phyloP scores from a whole-genome alignment of 2,888 invertebrate genomes.

The Chrysolina oricalcia region DNA sequence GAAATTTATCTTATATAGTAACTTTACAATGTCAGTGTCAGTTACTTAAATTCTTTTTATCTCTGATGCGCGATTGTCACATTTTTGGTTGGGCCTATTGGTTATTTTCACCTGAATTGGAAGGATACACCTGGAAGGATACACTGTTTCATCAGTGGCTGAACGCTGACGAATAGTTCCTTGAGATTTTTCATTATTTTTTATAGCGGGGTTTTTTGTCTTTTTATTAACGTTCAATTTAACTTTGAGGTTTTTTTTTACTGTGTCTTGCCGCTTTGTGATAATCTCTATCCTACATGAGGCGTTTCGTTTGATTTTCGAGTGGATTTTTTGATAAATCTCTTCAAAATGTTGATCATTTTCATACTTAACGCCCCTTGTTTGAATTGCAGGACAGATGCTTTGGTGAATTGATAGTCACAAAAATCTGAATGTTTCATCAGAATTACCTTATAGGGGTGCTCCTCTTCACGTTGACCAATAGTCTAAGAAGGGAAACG shows the following conservation, averaged over 20 bases:
- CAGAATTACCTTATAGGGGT: conserved; percentile 24
- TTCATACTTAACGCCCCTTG: conserved; percentile 8
- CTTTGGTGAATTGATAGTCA: conserved; percentile 10
- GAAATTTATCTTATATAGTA: too few species aligned
- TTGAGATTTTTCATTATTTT: conserved; percentile 15
- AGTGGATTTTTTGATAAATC: conserved; percentile 11
- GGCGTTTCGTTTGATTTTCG: neutral
- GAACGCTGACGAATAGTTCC: neutral
- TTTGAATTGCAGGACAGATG: too few species aligned
- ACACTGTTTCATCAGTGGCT: neutral
- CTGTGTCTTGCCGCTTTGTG: neutral
- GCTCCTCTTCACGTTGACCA: conserved; percentile 9
- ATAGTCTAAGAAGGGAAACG: conserved; percentile 22
- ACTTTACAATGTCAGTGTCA: too few species aligned
- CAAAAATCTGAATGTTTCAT: conserved; percentile 20
- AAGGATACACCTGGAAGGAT: too few species aligned
- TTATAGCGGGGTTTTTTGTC: neutral
- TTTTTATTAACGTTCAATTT: conserved; percentile 14
- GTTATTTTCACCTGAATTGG: too few species aligned
- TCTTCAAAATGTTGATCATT: conserved; percentile 17
- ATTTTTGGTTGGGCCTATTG: too few species aligned
- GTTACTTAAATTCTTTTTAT: neutral
- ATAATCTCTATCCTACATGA: too few species aligned
- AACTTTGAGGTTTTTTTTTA: neutral
- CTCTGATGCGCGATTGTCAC: too few species aligned